Base-by-base conservation (phyloP, 2,113 vertebrate genomes). In the Perccottus glenii region DNA sequence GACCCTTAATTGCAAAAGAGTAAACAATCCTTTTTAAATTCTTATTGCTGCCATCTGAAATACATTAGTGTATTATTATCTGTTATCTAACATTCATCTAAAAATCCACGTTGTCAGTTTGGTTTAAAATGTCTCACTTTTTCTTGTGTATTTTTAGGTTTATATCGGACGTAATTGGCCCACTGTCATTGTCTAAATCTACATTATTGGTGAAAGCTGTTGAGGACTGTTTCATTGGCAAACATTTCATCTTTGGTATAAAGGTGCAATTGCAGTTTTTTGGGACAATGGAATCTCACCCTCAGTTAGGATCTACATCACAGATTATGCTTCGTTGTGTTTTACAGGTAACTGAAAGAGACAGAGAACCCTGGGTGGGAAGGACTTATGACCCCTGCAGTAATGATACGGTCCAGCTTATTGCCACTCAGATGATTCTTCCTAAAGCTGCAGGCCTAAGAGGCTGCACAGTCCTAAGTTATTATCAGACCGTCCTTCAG, bases 211-310 rank as follows among this genome's bases (percentile, higher is more conserved):
- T 45, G 19, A 81, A 71, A 60, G 82, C 90, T 11, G 83, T 91
- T 0, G 5, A 79, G 50, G 86, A 91, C 46, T 89, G 87, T 76
- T 90, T 91, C 52, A 70, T 89, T 60, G 86, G 90, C 46, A 85
- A 80, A 78, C 82, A 74, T 80, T 89, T 91, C 16, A 62, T 88
- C 53, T 91, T 91, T 86, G 81, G 86, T 15, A 48, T 91, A 44
- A 90, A 91, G 88, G 90, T 91, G 79, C 15, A n/a, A 8, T 15
- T 64, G n/a, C 5, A 3, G 14, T 45, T 44, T 11, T 46, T 6
- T 46, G 1, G 4, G 42, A 43, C 1, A 43, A 43, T 27, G 19
- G 19, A 3, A 27, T 27, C 19, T 27, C 19, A 27, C 19, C 3
- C 1, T 27, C 19, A 27, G 19, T 3, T 27, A 27, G 1, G 19